Percentiles rank a stretch among this genome's conserved stretches.
phyloP scores from a whole-genome alignment of 2,888 invertebrate genomes.

The Volucella bombylans region DNA sequence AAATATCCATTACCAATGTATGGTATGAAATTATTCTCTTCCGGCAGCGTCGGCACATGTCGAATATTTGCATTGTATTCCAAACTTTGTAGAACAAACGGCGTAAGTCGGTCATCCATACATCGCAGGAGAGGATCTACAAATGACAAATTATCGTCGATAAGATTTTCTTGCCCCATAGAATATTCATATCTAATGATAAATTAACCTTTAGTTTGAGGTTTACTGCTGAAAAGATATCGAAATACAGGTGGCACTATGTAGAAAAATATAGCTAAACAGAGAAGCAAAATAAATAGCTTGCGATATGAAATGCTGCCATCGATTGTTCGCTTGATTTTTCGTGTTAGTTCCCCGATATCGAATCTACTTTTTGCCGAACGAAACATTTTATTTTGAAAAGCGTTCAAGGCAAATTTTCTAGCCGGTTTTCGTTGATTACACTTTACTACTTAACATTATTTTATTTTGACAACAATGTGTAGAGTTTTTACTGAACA shows the following conservation, averaged over 20 bases:
- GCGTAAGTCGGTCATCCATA: constrained; percentile 86
- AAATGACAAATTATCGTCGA: constrained; percentile 1
- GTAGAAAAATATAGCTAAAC: constrained; percentile 85
- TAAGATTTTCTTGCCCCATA: constrained; percentile 7
- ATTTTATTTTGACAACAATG: constrained; percentile 69
- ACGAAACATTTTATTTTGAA: constrained; percentile 78
- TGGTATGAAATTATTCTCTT: constrained; percentile 86
- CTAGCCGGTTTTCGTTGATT: constrained; percentile 54
- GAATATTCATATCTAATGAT: constrained; percentile 4
- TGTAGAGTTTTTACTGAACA: constrained; percentile 14
- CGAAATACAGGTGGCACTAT: constrained; percentile 86
- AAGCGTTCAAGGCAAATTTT: constrained; percentile 16
- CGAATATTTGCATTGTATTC: constrained; percentile 88
- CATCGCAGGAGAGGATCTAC: constrained; percentile 85
- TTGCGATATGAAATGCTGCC: constrained; percentile 81
- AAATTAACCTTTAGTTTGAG: constrained; percentile 80
- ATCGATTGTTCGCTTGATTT: constrained; percentile 79
- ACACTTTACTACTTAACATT: constrained; percentile 48
- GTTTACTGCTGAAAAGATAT: constrained; percentile 85
- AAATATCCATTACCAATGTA: constrained; percentile 90
- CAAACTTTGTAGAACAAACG: constrained; percentile 85
- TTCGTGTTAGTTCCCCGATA: constrained; percentile 79
- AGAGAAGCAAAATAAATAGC: constrained; percentile 82
- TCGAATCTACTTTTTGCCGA: constrained; percentile 81
- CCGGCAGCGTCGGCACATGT: constrained; percentile 84